Conservation (phyloP, 2,113 vertebrate genomes). For the Gymnogyps californianus region DNA sequence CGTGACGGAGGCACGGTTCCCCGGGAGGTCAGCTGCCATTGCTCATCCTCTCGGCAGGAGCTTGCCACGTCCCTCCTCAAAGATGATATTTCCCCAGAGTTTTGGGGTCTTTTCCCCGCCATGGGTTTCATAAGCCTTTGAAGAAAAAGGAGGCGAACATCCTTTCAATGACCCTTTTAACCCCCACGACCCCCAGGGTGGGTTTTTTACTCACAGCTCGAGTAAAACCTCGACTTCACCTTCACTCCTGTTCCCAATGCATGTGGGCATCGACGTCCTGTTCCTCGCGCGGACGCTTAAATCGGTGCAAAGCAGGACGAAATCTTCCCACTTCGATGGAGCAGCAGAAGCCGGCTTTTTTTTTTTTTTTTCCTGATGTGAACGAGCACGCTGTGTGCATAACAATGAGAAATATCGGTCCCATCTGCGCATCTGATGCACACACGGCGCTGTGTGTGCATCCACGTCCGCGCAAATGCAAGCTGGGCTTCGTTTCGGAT, state of each 20-base stretch:
- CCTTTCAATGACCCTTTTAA: neutral
- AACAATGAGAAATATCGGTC: neutral
- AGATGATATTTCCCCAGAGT: neutral
- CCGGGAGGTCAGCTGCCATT: neutral
- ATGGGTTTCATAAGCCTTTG: neutral
- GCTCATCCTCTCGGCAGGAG: neutral
- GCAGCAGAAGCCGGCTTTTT: neutral
- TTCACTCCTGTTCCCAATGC: neutral
- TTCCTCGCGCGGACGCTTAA: neutral
- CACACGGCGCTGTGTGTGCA: neutral
- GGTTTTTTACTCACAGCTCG: neutral
- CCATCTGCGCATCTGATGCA: no score
- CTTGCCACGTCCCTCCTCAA: neutral
- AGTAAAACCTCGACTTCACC: neutral
- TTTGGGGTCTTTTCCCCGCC: rapidly evolving
- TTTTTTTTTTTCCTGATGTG: neutral
- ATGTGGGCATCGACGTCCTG: neutral
- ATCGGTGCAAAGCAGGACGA: neutral
- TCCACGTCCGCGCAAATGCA: neutral
- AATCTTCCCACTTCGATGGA: no score
- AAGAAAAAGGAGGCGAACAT: neutral
- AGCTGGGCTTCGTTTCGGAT: neutral
- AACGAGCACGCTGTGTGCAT: no score
- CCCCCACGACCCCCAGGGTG: neutral
- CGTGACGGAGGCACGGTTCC: neutral